Percentiles rank a stretch among this genome's conserved stretches.
phyloP scores from a whole-genome alignment of 2,797 vertebrate genomes.

The Crax fasciolata region DNA sequence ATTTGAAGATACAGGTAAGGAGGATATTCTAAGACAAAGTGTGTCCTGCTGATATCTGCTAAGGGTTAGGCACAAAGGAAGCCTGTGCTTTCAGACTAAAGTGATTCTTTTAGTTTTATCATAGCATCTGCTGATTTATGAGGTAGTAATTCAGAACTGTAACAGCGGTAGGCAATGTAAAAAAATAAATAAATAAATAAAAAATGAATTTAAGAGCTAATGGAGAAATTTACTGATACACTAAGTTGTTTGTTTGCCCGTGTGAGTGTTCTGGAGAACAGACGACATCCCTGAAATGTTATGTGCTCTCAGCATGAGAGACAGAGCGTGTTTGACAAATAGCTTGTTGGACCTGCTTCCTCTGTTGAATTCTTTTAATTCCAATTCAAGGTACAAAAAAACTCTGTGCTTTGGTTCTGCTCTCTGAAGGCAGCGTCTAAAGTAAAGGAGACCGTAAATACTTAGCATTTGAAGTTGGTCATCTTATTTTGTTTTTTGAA shows the following conservation, averaged over 20 bases:
- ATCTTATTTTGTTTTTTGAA: not conserved
- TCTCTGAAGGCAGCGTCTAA: not conserved
- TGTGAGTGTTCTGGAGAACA: not conserved
- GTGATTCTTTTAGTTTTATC: not conserved
- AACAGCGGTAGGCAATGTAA: not conserved
- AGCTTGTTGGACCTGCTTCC: not conserved
- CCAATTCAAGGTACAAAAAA: not conserved
- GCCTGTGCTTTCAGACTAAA: not conserved
- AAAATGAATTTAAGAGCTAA: too few species aligned
- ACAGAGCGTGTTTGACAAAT: not conserved
- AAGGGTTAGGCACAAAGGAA: not conserved
- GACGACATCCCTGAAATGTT: not conserved
- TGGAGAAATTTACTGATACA: too few species aligned
- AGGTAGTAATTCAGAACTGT: not conserved
- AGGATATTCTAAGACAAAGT: not conserved
- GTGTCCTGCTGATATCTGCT: too few species aligned
- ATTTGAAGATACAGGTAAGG: not conserved
- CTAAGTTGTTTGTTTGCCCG: not conserved
- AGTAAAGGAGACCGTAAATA: not conserved
- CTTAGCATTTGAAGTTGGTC: not conserved
- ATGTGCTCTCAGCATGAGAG: not conserved
- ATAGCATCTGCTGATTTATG: not conserved
- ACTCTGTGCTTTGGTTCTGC: not conserved
- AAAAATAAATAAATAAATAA: too few species aligned
- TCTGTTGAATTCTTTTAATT: not conserved